phyloP scores from a whole-genome alignment of 2,797 vertebrate genomes.

The Balearica regulorum region DNA sequence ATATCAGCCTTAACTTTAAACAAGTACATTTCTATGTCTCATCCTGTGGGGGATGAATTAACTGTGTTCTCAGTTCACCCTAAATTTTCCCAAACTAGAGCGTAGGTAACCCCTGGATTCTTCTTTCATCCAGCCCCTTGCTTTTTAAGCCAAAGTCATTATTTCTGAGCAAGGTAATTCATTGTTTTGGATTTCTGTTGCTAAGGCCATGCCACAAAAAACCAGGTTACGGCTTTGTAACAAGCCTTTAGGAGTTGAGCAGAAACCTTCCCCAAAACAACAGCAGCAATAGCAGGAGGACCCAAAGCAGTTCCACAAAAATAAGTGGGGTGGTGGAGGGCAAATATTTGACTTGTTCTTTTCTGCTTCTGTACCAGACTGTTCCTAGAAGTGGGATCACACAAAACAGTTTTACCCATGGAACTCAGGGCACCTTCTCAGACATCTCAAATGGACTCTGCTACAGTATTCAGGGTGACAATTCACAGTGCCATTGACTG shows the following conservation, averaged over 20 bases:
- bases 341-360: background rate
- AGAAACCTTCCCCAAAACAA: background rate
- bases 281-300: background rate
- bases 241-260: rapidly evolving
- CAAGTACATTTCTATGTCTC: background rate
- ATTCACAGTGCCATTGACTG: background rate
- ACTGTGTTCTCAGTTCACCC: background rate
- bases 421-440: background rate
- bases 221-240: background rate
- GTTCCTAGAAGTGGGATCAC: background rate
- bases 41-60: background rate
- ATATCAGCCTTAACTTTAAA: background rate
- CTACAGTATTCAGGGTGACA: background rate
- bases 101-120: background rate
- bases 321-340: background rate
- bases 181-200: background rate
- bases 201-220: background rate
- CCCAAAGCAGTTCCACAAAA: background rate
- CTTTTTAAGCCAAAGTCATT: background rate
- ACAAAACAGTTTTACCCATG: background rate
- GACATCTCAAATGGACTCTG: background rate
- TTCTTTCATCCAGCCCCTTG: background rate
- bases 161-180: background rate
- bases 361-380: background rate
- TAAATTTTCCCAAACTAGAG: background rate